Evolutionary conservation across 2,797 vertebrate genomes (phyloP), one percentile per base, ranked within the genome.

Genomic region (Spinibarbus caldwelli): DNA sequence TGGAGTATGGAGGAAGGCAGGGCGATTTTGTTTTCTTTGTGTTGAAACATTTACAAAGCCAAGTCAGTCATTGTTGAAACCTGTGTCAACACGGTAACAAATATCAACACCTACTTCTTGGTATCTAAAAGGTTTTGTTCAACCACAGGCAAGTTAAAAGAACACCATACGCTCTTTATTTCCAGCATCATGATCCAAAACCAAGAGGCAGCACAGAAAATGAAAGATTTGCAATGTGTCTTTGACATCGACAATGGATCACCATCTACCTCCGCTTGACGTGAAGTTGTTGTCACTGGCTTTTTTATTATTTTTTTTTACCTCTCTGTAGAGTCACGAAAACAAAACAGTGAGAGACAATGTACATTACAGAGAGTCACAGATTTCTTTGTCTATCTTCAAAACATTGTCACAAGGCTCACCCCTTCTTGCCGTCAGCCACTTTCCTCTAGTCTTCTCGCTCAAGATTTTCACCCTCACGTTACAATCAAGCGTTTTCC

Each of bases 371-470:
- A 76, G 31, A 36, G 49, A 36, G 78, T 80, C 72, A 54, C 79
- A 87, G 67, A 64, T 87, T 86, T 90, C 87, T 92, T 92, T 91
- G 91, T 93, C 89, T 93, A 86, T 78, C 78, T 82, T 92, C 89
- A 90, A 90, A 93, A 91, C 91, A 93, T 83, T 90, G 88, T 91
- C 92, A 91, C 88, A 77, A 90, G 87, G 88, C 90, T 91, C 66
- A 80, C 89, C 84, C 23, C 81, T 87, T 86, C 80, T 59, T 34
- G 72, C 38, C 59, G 73, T 78, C 84, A 77, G 36, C 85, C 86
- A 84, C 85, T 85, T 88, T 81, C 78, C 62, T 78, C 26, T 80
- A 41, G 66, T 70, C 67, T 72, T 84, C 80, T 81, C 78, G 64
- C 76, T 75, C 83, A 80, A 54, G 82, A 86, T 57, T 78, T 87